Percentiles rank a stretch among this genome's conserved stretches.
Evolutionary conservation across 1,140 invertebrate genomes (phyloP).

Genomic region (Luehdorfia chinensis): DNA sequence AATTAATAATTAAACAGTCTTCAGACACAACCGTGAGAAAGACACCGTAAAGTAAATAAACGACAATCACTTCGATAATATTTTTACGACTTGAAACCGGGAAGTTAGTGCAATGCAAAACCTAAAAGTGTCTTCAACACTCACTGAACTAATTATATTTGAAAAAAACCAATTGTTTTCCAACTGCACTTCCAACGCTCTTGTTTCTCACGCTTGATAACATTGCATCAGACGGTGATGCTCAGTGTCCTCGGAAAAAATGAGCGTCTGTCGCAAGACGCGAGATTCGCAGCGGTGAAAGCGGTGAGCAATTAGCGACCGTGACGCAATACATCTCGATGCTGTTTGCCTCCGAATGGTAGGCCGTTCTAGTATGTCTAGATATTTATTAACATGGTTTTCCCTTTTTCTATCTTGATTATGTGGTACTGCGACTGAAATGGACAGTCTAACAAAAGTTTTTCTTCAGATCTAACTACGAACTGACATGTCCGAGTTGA

Average conservation of each 20-base stretch:
- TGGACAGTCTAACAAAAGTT: no score
- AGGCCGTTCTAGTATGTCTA: conserved; percentile 1
- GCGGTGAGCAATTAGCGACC: conserved; percentile 1
- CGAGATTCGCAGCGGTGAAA: conserved; percentile 11
- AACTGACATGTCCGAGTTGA: no score
- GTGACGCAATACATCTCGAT: conserved; percentile 9
- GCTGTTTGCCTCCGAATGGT: conserved; percentile 8
- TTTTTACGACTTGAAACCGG: not conserved
- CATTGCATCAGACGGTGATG: conserved; percentile 8
- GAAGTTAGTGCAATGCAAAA: conserved; percentile 7
- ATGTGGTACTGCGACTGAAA: no score
- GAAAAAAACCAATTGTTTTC: conserved; percentile 7
- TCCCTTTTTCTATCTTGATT: not conserved
- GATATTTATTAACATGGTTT: not conserved
- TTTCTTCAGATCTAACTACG: no score
- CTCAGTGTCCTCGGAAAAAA: conserved; percentile 13
- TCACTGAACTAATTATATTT: not conserved
- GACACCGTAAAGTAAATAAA: no score
- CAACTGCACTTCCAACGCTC: conserved; percentile 2
- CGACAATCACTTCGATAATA: no score
- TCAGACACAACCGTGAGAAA: no score
- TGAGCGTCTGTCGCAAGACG: conserved; percentile 11
- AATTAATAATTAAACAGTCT: no score
- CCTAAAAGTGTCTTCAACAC: no score
- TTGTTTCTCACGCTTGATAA: conserved; percentile 6